phyloP scores from a whole-genome alignment of 2,888 invertebrate genomes.

The Taphrorychus bicolor region DNA sequence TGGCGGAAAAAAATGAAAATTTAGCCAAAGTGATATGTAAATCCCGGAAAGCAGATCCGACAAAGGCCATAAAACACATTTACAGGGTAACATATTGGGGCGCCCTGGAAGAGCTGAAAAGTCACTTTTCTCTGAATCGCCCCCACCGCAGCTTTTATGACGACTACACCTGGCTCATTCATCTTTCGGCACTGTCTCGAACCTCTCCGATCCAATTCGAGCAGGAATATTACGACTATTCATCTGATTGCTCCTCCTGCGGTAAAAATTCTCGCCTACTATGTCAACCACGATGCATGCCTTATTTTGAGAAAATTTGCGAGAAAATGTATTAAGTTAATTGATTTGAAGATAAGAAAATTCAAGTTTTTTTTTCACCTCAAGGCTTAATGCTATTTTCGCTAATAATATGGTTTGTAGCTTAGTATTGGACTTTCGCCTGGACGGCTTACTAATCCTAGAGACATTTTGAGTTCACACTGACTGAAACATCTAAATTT shows the following conservation, averaged over 20 bases:
- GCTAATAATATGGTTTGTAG: not conserved
- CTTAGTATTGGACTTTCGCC: not conserved
- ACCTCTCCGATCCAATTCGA: conserved; percentile 58
- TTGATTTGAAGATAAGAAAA: not conserved
- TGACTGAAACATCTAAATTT: conserved; percentile 60
- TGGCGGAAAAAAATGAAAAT: not conserved
- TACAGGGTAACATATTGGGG: conserved; percentile 38
- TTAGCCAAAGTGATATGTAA: conserved; percentile 24
- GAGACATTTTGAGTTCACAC: conserved; percentile 46
- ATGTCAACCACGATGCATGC: not conserved
- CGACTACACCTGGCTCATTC: conserved; percentile 53
- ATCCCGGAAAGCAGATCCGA: conserved; percentile 17
- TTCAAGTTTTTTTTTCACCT: too few species aligned
- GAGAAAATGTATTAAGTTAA: too few species aligned
- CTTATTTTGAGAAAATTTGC: too few species aligned
- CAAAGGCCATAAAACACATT: conserved; percentile 38
- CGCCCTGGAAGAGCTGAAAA: conserved; percentile 37
- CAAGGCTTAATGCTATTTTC: too few species aligned
- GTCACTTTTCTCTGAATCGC: conserved; percentile 38
- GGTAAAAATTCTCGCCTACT: conserved; percentile 47
- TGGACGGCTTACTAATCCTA: not conserved
- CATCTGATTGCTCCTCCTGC: conserved; percentile 57
- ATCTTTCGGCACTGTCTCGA: conserved; percentile 51
- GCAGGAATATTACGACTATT: conserved; percentile 57
- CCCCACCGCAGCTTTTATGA: conserved; percentile 42